Conservation (phyloP, 2,888 invertebrate genomes). For the Drosophila cognata region DNA sequence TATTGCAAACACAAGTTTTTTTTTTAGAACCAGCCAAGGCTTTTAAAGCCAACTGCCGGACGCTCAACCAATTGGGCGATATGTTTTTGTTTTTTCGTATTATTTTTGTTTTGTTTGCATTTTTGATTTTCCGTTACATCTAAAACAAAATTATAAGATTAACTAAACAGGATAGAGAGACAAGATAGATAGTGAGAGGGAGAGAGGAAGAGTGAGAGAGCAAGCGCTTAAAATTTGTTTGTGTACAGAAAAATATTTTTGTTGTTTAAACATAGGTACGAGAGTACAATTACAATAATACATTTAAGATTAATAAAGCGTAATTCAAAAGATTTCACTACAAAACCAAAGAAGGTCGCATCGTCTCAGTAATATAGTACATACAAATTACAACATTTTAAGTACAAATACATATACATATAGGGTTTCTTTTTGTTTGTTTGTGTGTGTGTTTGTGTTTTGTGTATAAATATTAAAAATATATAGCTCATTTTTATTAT, state of each 20-base stretch:
- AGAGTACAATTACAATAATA: conserved; percentile 65
- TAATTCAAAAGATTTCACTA: conserved; percentile 76
- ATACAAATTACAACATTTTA: conserved; percentile 53
- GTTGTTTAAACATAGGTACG: conserved; percentile 65
- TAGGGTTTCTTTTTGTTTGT: conserved; percentile 47
- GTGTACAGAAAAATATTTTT: conserved; percentile 42
- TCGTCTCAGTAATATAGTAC: conserved; percentile 50
- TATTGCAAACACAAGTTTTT: conserved; percentile 51
- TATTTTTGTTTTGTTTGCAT: conserved; percentile 34
- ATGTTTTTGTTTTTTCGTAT: conserved; percentile 47
- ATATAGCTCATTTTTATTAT: conserved; percentile 54
- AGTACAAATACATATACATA: conserved; percentile 52
- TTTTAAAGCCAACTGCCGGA: conserved; percentile 56
- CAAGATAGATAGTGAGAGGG: conserved; percentile 4
- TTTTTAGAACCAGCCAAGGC: conserved; percentile 40
- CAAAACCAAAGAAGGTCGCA: conserved; percentile 59
- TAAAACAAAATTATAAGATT: conserved; percentile 41
- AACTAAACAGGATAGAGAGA: conserved; percentile 47
- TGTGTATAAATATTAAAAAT: conserved; percentile 78
- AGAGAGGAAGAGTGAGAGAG: conserved; percentile 26
- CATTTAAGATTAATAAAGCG: conserved; percentile 79
- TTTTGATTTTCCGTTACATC: conserved; percentile 59
- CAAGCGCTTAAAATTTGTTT: conserved; percentile 48
- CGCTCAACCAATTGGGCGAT: conserved; percentile 63
- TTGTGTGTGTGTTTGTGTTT: conserved; percentile 26